Evolutionary conservation across 2,797 vertebrate genomes (phyloP).

Genomic region (Enteromius fasciolatus): DNA sequence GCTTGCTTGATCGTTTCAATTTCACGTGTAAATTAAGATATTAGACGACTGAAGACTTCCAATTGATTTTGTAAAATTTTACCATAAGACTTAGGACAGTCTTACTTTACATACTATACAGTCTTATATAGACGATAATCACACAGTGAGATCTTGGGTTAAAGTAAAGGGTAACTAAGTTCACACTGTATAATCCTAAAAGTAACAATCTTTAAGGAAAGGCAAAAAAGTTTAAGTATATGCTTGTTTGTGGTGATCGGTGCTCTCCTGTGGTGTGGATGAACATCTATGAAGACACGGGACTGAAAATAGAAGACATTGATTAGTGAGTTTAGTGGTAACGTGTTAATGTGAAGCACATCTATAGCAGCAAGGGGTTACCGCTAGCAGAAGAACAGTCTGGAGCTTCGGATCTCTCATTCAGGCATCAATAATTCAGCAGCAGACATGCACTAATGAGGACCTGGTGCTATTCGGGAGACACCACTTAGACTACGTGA

Average conservation of each 20-base stretch:
- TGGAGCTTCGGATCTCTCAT: slow-evolving; percentile 32
- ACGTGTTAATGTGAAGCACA: slow-evolving; percentile 32
- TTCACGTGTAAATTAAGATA: not conserved
- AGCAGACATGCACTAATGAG: slow-evolving; percentile 54
- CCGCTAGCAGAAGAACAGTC: slow-evolving; percentile 6
- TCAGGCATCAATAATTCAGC: slow-evolving; percentile 48
- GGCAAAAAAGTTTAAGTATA: not conserved
- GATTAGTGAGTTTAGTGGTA: slow-evolving; percentile 37
- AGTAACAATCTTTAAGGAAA: not conserved
- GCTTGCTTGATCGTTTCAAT: slow-evolving; percentile 5
- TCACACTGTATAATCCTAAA: not conserved
- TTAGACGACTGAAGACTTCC: not conserved
- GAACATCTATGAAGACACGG: slow-evolving; percentile 7
- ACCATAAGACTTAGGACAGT: not conserved
- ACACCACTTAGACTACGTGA: slow-evolving; percentile 10
- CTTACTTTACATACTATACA: not conserved
- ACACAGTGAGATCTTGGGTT: too few relatives aligned
- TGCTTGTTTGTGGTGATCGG: not conserved
- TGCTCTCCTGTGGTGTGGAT: slow-evolving; percentile 28
- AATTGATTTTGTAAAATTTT: not conserved
- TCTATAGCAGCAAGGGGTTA: slow-evolving; percentile 13
- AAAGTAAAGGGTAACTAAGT: too few relatives aligned
- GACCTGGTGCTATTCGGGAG: slow-evolving; percentile 47
- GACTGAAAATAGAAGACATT: slow-evolving; percentile 20
- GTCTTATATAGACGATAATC: not conserved